Conservation (phyloP, 2,113 vertebrate genomes). For the Lamprotornis superbus region DNA sequence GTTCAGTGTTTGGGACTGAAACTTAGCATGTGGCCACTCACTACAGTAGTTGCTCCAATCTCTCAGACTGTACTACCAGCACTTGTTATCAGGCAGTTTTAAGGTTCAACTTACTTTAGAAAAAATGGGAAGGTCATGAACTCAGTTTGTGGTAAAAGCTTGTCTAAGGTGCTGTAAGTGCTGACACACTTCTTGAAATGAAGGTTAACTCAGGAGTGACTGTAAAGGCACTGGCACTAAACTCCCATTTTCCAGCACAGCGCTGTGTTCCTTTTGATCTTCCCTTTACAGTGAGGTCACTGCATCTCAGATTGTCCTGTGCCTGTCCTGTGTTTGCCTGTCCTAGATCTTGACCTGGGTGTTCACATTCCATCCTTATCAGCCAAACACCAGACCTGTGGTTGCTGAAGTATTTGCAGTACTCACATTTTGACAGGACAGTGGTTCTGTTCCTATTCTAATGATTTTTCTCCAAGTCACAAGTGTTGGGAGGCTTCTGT, state of each 20-base stretch:
- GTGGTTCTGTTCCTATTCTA: background rate
- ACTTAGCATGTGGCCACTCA: background rate
- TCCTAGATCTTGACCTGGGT: background rate
- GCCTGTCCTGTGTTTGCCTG: background rate
- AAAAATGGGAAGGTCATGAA: background rate
- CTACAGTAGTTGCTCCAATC: background rate
- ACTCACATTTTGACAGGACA: background rate
- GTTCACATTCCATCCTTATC: background rate
- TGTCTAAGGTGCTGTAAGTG: background rate
- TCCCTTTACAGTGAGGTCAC: background rate
- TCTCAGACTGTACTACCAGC: background rate
- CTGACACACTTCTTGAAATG: background rate
- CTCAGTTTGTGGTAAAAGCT: background rate
- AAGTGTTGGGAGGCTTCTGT: background rate
- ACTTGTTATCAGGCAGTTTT: background rate
- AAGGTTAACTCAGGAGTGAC: background rate
- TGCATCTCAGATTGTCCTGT: background rate
- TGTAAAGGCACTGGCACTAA: background rate
- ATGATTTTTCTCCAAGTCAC: background rate
- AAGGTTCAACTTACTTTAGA: background rate
- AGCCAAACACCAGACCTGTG: background rate
- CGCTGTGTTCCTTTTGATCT: background rate
- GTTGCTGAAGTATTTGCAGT: background rate
- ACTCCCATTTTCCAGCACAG: background rate
- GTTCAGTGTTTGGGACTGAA: background rate